phyloP scores from a whole-genome alignment of 1,140 invertebrate genomes.

The Cotesia glomerata region DNA sequence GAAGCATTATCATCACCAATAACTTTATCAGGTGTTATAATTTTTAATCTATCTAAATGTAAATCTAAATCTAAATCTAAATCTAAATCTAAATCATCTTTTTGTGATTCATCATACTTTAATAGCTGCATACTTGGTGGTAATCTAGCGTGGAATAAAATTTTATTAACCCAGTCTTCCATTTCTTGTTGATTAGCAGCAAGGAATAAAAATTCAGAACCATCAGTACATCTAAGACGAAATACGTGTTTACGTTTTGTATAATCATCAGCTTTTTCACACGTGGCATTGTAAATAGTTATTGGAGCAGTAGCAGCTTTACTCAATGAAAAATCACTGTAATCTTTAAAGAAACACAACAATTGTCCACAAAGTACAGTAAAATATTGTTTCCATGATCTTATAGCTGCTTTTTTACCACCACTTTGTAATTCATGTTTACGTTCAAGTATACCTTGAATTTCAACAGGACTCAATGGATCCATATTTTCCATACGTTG shows the following conservation, averaged over 20 bases:
- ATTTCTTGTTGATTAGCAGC: slow-evolving; percentile 77
- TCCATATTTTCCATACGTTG: slow-evolving; percentile 75
- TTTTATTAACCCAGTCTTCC: slow-evolving; percentile 93
- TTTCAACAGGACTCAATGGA: slow-evolving; percentile 85
- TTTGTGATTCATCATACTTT: slow-evolving; percentile 74
- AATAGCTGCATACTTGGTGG: slow-evolving; percentile 87
- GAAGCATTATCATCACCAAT: slow-evolving; percentile 49
- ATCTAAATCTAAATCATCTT: slow-evolving; percentile 48
- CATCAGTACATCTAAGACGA: slow-evolving; percentile 84
- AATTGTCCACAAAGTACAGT: slow-evolving; percentile 95
- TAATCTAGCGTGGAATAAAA: slow-evolving; percentile 90
- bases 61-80: slow-evolving; percentile 49
- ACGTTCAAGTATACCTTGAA: slow-evolving; percentile 89
- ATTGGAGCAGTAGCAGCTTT: slow-evolving; percentile 91
- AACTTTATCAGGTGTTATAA: slow-evolving; percentile 43
- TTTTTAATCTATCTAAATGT: slow-evolving; percentile 48
- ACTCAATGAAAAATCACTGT: slow-evolving; percentile 85
- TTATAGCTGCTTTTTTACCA: slow-evolving; percentile 90
- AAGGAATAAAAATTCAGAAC: slow-evolving; percentile 91
- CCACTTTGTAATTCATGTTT: slow-evolving; percentile 94
- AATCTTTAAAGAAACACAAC: slow-evolving; percentile 97
- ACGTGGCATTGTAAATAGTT: slow-evolving; percentile 85
- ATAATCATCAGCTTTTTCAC: slow-evolving; percentile 88
- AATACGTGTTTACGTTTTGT: slow-evolving; percentile 95
- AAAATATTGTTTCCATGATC: slow-evolving; percentile 96